These are phyloP conservation scores for Phrynosoma platyrhinos DNA, from an alignment of 2,113 vertebrate species.

Conservation along the genomic window DNA sequence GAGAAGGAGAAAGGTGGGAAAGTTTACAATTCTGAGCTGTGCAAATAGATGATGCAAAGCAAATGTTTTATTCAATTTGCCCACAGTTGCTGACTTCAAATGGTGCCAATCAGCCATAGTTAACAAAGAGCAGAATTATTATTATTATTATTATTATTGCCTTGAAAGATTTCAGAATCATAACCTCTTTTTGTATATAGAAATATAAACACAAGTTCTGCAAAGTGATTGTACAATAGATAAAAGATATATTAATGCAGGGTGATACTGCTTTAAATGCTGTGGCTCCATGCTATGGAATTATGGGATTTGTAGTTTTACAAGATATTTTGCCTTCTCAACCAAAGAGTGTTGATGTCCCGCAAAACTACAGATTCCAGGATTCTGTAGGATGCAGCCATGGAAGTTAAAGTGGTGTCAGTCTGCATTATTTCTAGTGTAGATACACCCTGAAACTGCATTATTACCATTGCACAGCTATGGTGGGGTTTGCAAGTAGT, in stretches of 20 bases:
- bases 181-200: neutral
- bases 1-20: conserved; percentile 49
- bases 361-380: too few relatives aligned
- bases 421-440: too few relatives aligned
- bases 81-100: conserved; percentile 6
- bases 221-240: neutral
- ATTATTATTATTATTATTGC: neutral
- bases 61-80: conserved; percentile 20
- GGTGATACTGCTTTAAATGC: too few relatives aligned
- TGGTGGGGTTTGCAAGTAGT: too few relatives aligned
- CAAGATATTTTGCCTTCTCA: too few relatives aligned
- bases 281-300: too few relatives aligned
- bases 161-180: conserved; percentile 9
- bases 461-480: too few relatives aligned
- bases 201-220: neutral
- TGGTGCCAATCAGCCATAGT: neutral
- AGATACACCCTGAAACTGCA: too few relatives aligned
- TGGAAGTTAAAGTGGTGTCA: neutral
- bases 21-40: conserved; percentile 19
- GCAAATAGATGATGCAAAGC: conserved; percentile 13
- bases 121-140: neutral
- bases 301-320: too few relatives aligned
- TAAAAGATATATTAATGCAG: neutral
- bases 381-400: too few relatives aligned
- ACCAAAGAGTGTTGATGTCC: too few relatives aligned